phyloP scores from a whole-genome alignment of 2,797 vertebrate species.

The Sebastes vulpes region DNA sequence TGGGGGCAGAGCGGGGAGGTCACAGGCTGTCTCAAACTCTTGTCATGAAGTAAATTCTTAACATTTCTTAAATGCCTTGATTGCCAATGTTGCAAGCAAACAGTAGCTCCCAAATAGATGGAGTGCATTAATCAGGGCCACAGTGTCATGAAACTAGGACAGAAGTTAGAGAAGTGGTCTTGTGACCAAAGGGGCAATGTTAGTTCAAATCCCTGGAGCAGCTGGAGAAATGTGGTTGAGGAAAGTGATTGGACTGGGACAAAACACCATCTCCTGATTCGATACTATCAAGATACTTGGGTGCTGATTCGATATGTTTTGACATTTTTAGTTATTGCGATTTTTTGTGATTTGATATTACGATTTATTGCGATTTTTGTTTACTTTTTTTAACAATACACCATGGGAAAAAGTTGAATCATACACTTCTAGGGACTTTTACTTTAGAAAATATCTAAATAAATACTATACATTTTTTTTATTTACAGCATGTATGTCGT shows the following conservation, averaged over 20 bases:
- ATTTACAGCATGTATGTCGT: too few species aligned
- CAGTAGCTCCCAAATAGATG: neutral
- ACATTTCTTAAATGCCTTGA: slow-evolving; percentile 37
- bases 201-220: neutral
- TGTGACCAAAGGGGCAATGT: slow-evolving; percentile 20
- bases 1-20: slow-evolving; percentile 15
- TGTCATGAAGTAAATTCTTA: slow-evolving; percentile 50
- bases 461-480: too few species aligned
- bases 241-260: neutral
- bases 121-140: neutral
- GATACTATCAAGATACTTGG: too few species aligned
- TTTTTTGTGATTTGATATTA: too few species aligned
- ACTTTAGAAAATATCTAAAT: too few species aligned
- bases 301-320: too few species aligned
- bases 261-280: too few species aligned
- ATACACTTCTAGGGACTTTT: too few species aligned
- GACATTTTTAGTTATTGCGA: too few species aligned
- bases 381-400: too few species aligned
- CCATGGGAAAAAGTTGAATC: too few species aligned
- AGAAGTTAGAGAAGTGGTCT: neutral
- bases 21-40: slow-evolving; percentile 30
- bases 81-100: slow-evolving; percentile 14
- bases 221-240: neutral
- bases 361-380: too few species aligned
- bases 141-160: neutral